Evolutionary conservation across 1,140 invertebrate genomes (phyloP).

Genomic region (Drosophila rhopaloa): DNA sequence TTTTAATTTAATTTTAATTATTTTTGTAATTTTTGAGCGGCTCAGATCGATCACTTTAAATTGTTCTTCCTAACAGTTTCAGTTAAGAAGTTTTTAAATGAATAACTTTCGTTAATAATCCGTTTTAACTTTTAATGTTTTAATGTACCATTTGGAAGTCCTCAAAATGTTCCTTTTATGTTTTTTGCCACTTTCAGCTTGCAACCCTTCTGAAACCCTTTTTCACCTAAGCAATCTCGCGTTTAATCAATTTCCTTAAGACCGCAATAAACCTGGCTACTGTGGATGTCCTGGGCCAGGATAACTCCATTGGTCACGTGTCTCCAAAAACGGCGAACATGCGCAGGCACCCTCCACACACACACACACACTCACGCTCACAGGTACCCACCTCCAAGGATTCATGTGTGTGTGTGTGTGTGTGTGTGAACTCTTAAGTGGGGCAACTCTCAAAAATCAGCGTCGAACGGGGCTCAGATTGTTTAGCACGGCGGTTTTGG

Average conservation of each 20-base stretch:
- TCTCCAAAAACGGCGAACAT: constrained; percentile 22
- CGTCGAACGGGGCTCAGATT: constrained; percentile 37
- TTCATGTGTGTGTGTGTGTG: neutral
- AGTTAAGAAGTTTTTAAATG: no score
- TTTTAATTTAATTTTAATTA: no score
- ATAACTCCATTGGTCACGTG: constrained; percentile 49
- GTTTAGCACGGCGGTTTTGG: constrained; percentile 34
- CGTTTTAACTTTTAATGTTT: no score
- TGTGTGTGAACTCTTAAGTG: constrained; percentile 30
- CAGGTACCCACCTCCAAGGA: neutral
- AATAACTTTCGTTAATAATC: no score
- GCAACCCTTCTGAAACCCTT: neutral
- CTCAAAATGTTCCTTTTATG: neutral
- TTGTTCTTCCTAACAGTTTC: no score
- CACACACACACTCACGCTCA: neutral
- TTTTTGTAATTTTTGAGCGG: no score
- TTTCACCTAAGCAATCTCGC: neutral
- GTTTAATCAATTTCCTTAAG: constrained; percentile 25
- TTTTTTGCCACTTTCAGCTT: neutral
- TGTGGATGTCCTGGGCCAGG: constrained; percentile 2
- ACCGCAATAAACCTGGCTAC: constrained; percentile 6
- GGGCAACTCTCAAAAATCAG: constrained; percentile 48
- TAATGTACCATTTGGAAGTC: no score
- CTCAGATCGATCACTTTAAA: no score
- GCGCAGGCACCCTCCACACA: constrained; percentile 18